These are phyloP conservation scores for Tragulus kanchil DNA, from an alignment of 2,113 vertebrate genomes.

Conservation along the genomic window DNA sequence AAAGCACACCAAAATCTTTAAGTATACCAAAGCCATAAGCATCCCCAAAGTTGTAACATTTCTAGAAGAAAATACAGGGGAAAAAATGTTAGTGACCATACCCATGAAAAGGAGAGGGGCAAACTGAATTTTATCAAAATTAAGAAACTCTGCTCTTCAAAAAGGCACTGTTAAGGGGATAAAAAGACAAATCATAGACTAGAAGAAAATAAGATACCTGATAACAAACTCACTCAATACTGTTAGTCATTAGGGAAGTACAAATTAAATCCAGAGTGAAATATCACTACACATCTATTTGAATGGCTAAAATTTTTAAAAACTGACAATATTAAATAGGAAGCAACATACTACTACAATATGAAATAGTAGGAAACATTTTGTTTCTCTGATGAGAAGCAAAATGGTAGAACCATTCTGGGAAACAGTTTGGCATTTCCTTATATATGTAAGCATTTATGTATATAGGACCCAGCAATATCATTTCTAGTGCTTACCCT, in stretches of 20 bases:
- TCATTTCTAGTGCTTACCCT: not conserved
- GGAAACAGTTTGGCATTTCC: not conserved
- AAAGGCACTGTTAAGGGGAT: constrained; percentile 16
- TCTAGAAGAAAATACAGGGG: not conserved
- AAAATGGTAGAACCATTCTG: not conserved
- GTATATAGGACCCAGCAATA: not conserved
- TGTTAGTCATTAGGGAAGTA: not conserved
- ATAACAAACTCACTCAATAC: constrained; percentile 6
- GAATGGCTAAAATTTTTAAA: not conserved
- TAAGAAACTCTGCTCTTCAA: constrained; percentile 39
- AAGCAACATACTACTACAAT: no score
- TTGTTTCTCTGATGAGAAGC: not conserved
- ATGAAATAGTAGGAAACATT: no score
- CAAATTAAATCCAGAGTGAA: not conserved
- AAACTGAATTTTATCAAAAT: constrained; percentile 12
- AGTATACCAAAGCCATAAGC: no score
- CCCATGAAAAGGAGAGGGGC: not conserved
- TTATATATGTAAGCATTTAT: not conserved
- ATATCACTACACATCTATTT: not conserved
- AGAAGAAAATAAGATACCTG: constrained; percentile 1
- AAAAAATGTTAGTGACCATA: constrained; percentile 15
- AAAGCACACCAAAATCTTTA: not conserved
- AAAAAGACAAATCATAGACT: constrained; percentile 4
- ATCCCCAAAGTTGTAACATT: not conserved
- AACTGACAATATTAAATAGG: not conserved